A percentile compares a stretch with the other conserved stretches of the same genome.
These are phyloP conservation scores for Halictus ligatus DNA, from an alignment of 2,888 invertebrate genomes.

Conservation along the genomic window DNA sequence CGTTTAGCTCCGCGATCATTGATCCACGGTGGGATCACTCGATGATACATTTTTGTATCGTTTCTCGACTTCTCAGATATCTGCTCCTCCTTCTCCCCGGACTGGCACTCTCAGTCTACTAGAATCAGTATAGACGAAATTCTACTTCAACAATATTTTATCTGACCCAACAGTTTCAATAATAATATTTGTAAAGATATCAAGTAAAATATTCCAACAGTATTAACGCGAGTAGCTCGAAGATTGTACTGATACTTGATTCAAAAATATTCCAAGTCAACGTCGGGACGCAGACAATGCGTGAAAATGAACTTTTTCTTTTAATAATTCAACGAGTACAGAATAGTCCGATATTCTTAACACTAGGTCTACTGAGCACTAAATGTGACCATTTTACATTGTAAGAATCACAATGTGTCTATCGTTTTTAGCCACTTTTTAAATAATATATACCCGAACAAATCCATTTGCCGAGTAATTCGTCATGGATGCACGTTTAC, in stretches of 20 bases:
- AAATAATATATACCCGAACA: not conserved
- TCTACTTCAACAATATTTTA: not conserved
- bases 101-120: slow-evolving; percentile 20
- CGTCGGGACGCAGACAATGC: not conserved
- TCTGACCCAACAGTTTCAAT: not conserved
- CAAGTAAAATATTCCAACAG: not conserved
- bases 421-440: not conserved
- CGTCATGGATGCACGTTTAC: not conserved
- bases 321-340: not conserved
- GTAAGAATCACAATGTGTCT: not conserved
- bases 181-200: not conserved
- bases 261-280: not conserved
- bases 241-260: too few species aligned
- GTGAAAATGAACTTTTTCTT: not conserved
- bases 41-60: not conserved
- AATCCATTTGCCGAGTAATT: not conserved
- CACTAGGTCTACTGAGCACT: not conserved
- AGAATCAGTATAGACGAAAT: not conserved
- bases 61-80: slow-evolving; percentile 33
- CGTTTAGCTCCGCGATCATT: slow-evolving; percentile 3
- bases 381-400: not conserved
- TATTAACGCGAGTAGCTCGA: not conserved
- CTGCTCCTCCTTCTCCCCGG: slow-evolving; percentile 61
- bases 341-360: not conserved
- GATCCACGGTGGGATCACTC: not conserved